phyloP scores from a whole-genome alignment of 2,888 invertebrate species.

The Cinara cedri region DNA sequence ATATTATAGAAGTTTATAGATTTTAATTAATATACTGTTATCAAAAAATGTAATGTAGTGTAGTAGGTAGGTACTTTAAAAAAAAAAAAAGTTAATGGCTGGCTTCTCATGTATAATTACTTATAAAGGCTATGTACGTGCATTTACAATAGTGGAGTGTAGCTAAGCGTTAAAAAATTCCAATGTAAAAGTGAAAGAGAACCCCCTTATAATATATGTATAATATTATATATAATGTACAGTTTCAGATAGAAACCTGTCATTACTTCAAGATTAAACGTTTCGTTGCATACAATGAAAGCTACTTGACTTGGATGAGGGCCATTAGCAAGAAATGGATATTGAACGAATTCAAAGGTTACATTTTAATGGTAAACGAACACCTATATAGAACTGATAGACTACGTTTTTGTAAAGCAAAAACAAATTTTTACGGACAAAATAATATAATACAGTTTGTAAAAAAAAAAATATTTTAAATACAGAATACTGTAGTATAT shows the following conservation, averaged over 20 bases:
- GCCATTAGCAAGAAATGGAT: constrained; percentile 55
- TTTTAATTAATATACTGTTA: constrained; percentile 26
- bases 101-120: constrained; percentile 43
- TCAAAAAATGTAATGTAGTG: constrained; percentile 1
- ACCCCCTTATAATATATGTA: neutral
- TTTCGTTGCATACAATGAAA: constrained; percentile 46
- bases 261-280: constrained; percentile 55
- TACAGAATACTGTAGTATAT: neutral
- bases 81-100: constrained; percentile 17
- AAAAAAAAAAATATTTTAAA: neutral
- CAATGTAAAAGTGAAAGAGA: constrained; percentile 43
- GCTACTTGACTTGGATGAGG: constrained; percentile 45
- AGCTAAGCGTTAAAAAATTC: constrained; percentile 44
- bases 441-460: neutral
- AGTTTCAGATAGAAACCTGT: constrained; percentile 38
- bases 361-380: constrained; percentile 40
- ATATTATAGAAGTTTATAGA: neutral
- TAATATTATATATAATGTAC: constrained; percentile 27
- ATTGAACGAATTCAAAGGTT: constrained; percentile 48
- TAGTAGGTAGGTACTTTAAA: constrained; percentile 14
- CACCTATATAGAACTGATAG: constrained; percentile 8
- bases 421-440: constrained; percentile 20
- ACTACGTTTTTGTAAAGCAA: constrained; percentile 10
- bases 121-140: constrained; percentile 36
- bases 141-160: constrained; percentile 38